Base-by-base conservation (phyloP, 2,113 vertebrate species). In the Sphaerodactylus townsendi region DNA sequence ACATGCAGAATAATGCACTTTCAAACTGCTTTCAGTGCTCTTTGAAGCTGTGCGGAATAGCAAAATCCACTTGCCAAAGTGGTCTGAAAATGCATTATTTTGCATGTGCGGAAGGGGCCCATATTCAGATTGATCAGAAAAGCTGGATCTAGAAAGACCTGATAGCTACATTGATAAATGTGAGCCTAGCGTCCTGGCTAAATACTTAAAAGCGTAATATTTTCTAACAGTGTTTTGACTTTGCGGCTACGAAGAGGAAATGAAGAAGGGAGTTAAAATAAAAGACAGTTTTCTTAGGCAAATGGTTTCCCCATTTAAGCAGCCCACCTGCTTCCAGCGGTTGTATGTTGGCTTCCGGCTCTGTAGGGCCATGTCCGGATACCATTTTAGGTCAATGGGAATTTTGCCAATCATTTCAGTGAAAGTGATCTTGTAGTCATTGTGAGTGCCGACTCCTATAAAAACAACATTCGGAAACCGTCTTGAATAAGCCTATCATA, bases 371-470 rank as follows among this genome's bases (percentile, higher is more conserved):
- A 39, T 39, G 28, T 53, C 53, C 64, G 76, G 66, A 44, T 77
- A 72, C 65, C 66, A 86, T 39, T 82, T 72, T 39, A 77, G 77
- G 53, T 69, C 53, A 72, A 82, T 82, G 66, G 74, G 80, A 77
- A 41, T 77, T 64, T 71, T 86, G 79, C 85, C 79, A 82, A 19
- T 64, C 11, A 65, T 82, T 77, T 77, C 56, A 71, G 50, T 37
- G 53, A 23, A 62, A 65, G 33, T 71, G 71, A 82, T 64, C 64
- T 50, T 41, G 74, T 66, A 35, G 33, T 77, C 88, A 90, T 88
- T 92, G 92, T 92, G 59, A 91, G 76, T 90, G 76, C 86, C 50
- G 87, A 21, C 87, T 68, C 78, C n/a, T 86, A 78, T 91, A 82
- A 91, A 93, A 93, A 77, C 85, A 89, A 78, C 56, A 84, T 83